phyloP scores from a whole-genome alignment of 2,888 invertebrate genomes.

The Sinhomidia bicolor region DNA sequence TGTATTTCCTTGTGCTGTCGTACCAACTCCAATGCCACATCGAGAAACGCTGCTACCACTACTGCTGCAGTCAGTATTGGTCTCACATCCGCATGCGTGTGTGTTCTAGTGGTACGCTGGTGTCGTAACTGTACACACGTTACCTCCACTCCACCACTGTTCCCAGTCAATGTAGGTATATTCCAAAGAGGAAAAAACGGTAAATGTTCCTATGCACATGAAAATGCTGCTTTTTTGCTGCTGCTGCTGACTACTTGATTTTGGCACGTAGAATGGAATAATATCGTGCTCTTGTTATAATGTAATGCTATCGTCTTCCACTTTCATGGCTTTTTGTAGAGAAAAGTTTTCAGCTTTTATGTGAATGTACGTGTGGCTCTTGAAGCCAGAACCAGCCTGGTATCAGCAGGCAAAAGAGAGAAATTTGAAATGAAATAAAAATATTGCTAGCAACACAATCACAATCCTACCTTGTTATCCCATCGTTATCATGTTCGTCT shows the following conservation, averaged over 20 bases:
- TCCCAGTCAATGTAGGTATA: background rate
- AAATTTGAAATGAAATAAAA: slow-evolving; percentile 22
- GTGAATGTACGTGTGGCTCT: slow-evolving; percentile 43
- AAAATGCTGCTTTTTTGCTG: background rate
- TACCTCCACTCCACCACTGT: background rate
- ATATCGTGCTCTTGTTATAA: background rate
- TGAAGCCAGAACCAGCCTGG: slow-evolving; percentile 56
- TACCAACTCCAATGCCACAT: slow-evolving; percentile 9
- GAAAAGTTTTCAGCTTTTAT: slow-evolving; percentile 33
- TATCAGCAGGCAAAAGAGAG: slow-evolving; percentile 59
- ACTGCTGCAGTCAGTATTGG: too few species aligned
- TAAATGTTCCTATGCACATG: background rate
- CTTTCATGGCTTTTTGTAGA: slow-evolving; percentile 39
- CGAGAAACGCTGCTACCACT: slow-evolving; percentile 40
- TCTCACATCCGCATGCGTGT: slow-evolving; percentile 58
- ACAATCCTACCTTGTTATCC: background rate
- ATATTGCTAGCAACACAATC: background rate
- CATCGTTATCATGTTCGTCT: background rate
- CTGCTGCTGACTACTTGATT: background rate
- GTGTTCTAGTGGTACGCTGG: background rate
- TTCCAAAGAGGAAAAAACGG: background rate
- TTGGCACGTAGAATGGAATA: background rate
- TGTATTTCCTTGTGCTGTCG: background rate
- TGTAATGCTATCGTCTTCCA: background rate
- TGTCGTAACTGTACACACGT: background rate